phyloP scores from a whole-genome alignment of 2,113 vertebrate species.

The Vombatus ursinus region DNA sequence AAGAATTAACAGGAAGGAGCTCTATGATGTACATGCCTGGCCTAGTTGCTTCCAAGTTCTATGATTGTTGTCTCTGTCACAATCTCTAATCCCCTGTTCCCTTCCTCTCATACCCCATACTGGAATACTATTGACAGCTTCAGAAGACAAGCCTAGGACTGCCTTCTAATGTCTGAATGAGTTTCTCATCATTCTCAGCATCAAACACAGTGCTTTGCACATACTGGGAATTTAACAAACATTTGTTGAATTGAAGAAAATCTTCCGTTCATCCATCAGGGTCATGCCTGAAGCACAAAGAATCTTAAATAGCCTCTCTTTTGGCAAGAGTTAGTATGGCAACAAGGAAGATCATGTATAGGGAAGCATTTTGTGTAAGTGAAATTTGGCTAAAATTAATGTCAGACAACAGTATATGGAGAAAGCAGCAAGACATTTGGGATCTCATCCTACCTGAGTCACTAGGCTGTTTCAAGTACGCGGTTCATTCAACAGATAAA shows the following conservation, averaged over 20 bases:
- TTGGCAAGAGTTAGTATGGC: not conserved
- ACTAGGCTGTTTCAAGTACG: not conserved
- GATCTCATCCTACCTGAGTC: not conserved
- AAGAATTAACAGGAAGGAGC: not conserved
- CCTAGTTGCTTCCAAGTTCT: not conserved
- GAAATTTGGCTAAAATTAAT: not conserved
- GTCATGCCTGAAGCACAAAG: not conserved
- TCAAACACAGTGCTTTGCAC: not conserved
- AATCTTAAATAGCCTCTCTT: not conserved
- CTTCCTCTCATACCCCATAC: not conserved
- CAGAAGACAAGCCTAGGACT: not conserved
- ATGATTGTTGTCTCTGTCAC: not conserved
- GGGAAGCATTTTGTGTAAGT: not conserved
- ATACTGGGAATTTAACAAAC: not conserved
- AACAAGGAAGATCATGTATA: not conserved
- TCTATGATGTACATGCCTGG: not conserved
- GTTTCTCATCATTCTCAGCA: not conserved
- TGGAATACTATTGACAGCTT: not conserved
- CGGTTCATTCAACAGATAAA: not conserved
- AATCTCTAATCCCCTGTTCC: not conserved
- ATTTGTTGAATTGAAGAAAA: not conserved
- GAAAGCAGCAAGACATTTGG: not conserved
- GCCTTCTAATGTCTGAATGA: not conserved
- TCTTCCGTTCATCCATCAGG: not conserved
- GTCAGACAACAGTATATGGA: not conserved